Percentiles rank a stretch among this genome's conserved stretches.
Conservation (phyloP, 2,797 vertebrate genomes). For the Adelosebastes latens region DNA sequence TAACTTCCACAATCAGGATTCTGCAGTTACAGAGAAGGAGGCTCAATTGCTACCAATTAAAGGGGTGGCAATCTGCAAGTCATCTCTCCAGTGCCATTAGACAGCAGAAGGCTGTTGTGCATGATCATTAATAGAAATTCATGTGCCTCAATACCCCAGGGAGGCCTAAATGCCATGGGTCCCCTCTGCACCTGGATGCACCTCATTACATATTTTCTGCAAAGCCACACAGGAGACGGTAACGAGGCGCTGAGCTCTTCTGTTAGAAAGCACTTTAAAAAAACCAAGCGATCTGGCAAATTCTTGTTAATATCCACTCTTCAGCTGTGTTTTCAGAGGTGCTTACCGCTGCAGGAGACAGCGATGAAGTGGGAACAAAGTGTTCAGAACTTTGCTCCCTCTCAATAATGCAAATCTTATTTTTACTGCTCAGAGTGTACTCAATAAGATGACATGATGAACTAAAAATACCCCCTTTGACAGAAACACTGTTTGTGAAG, state of each 20-base stretch:
- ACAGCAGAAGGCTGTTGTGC: slow-evolving; percentile 37
- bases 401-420: neutral
- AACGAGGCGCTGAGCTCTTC: slow-evolving; percentile 22
- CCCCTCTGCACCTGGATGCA: slow-evolving; percentile 46
- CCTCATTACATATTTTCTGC: slow-evolving; percentile 47
- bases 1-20: neutral
- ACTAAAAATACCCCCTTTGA: neutral
- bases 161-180: slow-evolving; percentile 24
- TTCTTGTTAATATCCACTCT: neutral
- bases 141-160: slow-evolving; percentile 42
- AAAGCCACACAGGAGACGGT: slow-evolving; percentile 30
- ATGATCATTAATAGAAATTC: slow-evolving; percentile 58
- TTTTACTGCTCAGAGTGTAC: neutral
- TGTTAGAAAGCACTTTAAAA: slow-evolving; percentile 8
- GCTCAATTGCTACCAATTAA: slow-evolving; percentile 46
- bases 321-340: neutral
- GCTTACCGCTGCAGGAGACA: neutral
- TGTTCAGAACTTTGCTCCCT: neutral
- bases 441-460: neutral
- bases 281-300: neutral
- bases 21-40: slow-evolving; percentile 15
- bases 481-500: neutral
- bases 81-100: slow-evolving; percentile 51
- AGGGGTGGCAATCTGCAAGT: slow-evolving; percentile 41
- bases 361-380: neutral